These are phyloP conservation scores for Acanthaster planci DNA, from an alignment of 35 echinoderm and acorn worm genomes.

Conservation along the genomic window DNA sequence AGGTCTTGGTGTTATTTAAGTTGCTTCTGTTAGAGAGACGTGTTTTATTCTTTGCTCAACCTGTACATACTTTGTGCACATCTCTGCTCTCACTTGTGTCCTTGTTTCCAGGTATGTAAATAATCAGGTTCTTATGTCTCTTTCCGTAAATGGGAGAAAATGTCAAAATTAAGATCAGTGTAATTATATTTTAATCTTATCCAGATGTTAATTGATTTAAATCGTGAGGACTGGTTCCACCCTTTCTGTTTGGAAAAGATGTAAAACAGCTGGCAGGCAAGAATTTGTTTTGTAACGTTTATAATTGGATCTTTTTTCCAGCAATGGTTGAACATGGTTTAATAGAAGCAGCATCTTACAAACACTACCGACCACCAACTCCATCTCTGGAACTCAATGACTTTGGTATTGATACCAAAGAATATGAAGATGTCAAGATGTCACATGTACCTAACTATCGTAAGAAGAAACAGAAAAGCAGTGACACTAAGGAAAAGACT, in stretches of 20 bases:
- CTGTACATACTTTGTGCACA: constrained; percentile 76
- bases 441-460: constrained; percentile 83
- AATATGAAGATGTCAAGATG: constrained; percentile 75
- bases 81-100: constrained; percentile 83
- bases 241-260: too few relatives aligned
- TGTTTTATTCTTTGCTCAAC: constrained; percentile 76
- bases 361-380: constrained; percentile 51
- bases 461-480: constrained; percentile 5
- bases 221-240: too few relatives aligned
- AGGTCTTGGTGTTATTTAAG: constrained; percentile 91
- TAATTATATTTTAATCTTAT: not conserved
- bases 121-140: not conserved
- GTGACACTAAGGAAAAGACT: not conserved
- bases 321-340: constrained; percentile 85
- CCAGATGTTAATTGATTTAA: not conserved
- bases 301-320: constrained; percentile 10
- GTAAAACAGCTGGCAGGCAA: too few relatives aligned
- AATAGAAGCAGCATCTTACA: constrained; percentile 69
- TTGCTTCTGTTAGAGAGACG: constrained; percentile 78
- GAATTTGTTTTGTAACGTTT: too few relatives aligned
- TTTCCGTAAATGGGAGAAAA: too few relatives aligned
- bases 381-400: constrained; percentile 67
- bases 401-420: constrained; percentile 90
- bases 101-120: constrained; percentile 82
- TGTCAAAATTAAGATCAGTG: too few relatives aligned